These are phyloP conservation scores for Loris lydekkerianus DNA, from an alignment of 2,797 vertebrate genomes.

Conservation along the genomic window DNA sequence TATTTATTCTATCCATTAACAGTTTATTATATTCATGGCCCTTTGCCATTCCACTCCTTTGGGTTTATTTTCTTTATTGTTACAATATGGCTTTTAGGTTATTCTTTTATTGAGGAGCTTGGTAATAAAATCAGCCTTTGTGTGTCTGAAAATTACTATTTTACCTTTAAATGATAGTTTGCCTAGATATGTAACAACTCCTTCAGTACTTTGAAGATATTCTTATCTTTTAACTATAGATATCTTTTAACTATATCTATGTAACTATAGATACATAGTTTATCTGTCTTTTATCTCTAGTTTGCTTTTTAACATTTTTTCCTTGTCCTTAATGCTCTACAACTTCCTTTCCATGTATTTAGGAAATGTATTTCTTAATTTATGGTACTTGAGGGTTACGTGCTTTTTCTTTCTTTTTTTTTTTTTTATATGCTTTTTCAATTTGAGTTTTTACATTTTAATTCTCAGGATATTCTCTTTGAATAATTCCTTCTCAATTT, in stretches of 20 bases:
- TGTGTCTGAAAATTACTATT: slow-evolving; percentile 72
- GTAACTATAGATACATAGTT: not conserved
- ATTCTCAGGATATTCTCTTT: slow-evolving; percentile 50
- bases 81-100: slow-evolving; percentile 56
- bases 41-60: slow-evolving; percentile 7
- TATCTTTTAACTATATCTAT: no score
- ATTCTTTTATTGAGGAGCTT: slow-evolving; percentile 56
- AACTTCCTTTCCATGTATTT: slow-evolving; percentile 41
- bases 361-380: slow-evolving; percentile 46
- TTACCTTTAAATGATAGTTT: slow-evolving; percentile 70
- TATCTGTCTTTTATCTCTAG: slow-evolving; percentile 58
- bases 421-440: slow-evolving; percentile 14
- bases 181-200: not conserved
- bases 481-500: slow-evolving; percentile 46
- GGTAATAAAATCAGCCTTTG: slow-evolving; percentile 17
- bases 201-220: slow-evolving; percentile 63
- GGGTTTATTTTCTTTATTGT: slow-evolving; percentile 60
- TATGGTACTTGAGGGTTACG: slow-evolving; percentile 2
- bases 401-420: not conserved
- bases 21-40: not conserved
- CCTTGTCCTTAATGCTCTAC: slow-evolving; percentile 52
- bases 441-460: slow-evolving; percentile 20
- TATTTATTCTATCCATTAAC: not conserved
- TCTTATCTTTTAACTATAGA: slow-evolving; percentile 56
- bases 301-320: slow-evolving; percentile 66